Evolutionary conservation across 35 echinoderm and acorn worm species (phyloP).

Genomic region (Diadema setosum): DNA sequence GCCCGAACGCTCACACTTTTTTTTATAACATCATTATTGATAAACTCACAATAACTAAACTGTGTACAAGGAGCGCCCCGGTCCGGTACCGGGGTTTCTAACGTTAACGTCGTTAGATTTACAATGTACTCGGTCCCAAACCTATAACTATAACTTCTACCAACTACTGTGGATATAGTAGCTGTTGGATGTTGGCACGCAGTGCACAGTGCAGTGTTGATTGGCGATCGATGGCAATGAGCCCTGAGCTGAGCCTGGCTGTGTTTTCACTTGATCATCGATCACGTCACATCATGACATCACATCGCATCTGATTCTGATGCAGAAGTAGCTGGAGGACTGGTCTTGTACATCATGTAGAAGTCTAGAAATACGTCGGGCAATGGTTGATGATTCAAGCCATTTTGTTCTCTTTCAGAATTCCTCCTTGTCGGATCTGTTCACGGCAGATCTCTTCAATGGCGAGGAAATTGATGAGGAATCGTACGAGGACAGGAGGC

Average conservation of each 20-base stretch:
- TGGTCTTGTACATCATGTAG: too few relatives aligned
- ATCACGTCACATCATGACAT: not conserved
- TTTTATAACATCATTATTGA: too few relatives aligned
- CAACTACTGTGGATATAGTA: too few relatives aligned
- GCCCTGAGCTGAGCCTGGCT: not conserved
- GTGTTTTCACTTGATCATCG: not conserved
- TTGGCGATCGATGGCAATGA: not conserved
- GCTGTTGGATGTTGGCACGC: too few relatives aligned
- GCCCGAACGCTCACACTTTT: too few relatives aligned
- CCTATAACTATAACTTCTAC: too few relatives aligned
- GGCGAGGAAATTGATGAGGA: not conserved
- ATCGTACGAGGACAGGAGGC: conserved; percentile 45
- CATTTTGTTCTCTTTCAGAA: not conserved
- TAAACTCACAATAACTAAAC: too few relatives aligned
- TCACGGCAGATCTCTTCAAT: not conserved
- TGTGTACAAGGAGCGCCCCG: too few relatives aligned
- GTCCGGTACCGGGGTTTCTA: too few relatives aligned
- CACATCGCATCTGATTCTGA: not conserved
- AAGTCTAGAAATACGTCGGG: too few relatives aligned
- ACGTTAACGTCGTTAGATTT: too few relatives aligned
- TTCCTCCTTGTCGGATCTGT: not conserved
- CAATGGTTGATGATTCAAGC: not conserved
- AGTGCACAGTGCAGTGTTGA: not conserved
- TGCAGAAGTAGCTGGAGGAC: not conserved
- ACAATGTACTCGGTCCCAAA: too few relatives aligned